Evolutionary conservation across 2,113 vertebrate genomes (phyloP).

Genomic region (Abramis brama): DNA sequence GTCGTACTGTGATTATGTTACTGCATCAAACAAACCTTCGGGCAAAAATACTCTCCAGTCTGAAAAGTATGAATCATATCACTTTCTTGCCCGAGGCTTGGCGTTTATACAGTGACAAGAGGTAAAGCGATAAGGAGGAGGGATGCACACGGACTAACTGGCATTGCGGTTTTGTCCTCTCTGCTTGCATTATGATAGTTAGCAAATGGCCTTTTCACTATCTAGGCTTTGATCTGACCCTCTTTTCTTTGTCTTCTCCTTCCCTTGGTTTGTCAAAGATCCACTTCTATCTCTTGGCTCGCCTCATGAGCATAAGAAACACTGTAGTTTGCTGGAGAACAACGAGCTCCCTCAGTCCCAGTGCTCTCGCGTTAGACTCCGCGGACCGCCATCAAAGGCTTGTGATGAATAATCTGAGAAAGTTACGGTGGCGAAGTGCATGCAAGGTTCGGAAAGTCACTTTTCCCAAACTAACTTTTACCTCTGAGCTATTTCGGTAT

Average conservation of each 20-base stretch:
- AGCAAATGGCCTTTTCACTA: constrained; percentile 9
- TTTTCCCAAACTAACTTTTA: constrained; percentile 2
- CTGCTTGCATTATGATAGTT: constrained; percentile 12
- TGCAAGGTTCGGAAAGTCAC: constrained; percentile 39
- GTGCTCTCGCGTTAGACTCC: constrained; percentile 27
- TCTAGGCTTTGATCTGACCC: constrained; percentile 38
- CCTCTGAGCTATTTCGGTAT: not conserved
- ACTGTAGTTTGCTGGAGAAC: constrained; percentile 3
- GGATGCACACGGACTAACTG: not conserved
- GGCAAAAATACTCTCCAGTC: not conserved
- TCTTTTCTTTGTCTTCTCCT: constrained; percentile 7
- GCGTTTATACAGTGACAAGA: not conserved
- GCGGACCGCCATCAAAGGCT: constrained; percentile 41
- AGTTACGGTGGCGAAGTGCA: constrained; percentile 43
- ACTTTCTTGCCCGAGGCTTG: constrained; percentile 4
- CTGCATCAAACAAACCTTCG: constrained; percentile 35
- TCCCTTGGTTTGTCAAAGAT: constrained; percentile 48
- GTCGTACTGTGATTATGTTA: constrained; percentile 26
- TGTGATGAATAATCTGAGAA: constrained; percentile 48
- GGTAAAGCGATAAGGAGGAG: constrained; percentile 30
- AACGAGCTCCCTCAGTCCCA: not conserved
- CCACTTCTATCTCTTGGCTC: constrained; percentile 42
- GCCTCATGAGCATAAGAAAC: constrained; percentile 34
- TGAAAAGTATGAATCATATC: constrained; percentile 33
- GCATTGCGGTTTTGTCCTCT: not conserved